These are phyloP conservation scores for Mirza zaza DNA, from an alignment of 2,113 vertebrate genomes.

Conservation along the genomic window DNA sequence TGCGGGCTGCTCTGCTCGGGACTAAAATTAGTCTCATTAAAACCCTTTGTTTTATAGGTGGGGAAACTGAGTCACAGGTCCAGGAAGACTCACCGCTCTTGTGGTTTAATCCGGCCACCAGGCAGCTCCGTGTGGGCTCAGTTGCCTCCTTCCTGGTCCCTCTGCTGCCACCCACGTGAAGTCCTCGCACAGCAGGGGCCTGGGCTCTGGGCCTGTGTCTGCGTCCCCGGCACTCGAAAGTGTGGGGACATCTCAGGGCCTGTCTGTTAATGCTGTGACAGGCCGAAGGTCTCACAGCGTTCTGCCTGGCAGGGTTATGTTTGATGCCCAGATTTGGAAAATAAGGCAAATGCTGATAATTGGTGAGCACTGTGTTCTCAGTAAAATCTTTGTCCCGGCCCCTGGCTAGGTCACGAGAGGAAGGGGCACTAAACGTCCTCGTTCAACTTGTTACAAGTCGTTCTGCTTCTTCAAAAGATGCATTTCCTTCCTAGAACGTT, in stretches of 20 bases:
- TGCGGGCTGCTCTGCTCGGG: no score
- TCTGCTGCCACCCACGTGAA: accelerated
- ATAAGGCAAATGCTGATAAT: accelerated
- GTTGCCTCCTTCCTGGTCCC: accelerated
- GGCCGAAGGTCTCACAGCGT: background rate
- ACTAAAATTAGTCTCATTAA: background rate
- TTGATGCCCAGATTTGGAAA: accelerated
- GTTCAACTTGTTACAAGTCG: accelerated
- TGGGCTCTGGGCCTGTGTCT: no score
- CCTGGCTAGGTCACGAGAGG: accelerated
- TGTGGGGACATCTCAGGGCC: accelerated
- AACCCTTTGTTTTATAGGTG: background rate
- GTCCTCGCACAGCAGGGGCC: no score
- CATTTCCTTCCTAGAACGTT: background rate
- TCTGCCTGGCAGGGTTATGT: background rate
- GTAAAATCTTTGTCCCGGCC: accelerated
- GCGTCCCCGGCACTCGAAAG: accelerated
- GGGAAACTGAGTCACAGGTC: background rate
- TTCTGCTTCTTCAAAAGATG: background rate
- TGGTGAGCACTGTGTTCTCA: accelerated
- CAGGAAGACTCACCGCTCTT: background rate
- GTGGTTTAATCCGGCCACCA: accelerated
- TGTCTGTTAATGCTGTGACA: accelerated
- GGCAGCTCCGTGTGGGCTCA: background rate
- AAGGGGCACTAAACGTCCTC: accelerated